phyloP scores from a whole-genome alignment of 2,888 invertebrate species.

The Spodoptera littoralis region DNA sequence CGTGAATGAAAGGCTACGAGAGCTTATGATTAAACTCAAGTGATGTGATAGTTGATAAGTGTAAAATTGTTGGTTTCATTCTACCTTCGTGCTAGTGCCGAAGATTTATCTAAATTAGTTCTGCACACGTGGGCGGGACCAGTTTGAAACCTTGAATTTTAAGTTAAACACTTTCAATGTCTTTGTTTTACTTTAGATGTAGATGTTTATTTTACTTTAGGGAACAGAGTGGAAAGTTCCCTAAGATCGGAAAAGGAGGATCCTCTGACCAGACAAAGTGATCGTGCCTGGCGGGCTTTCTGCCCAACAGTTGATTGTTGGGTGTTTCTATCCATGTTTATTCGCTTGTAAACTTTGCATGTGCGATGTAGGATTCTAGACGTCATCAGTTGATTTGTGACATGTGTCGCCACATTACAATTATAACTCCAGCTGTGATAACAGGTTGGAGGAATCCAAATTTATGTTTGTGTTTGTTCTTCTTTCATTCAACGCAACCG shows the following conservation, averaged over 20 bases:
- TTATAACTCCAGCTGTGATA: background rate
- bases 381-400: no score
- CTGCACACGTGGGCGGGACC: slow-evolving; percentile 24
- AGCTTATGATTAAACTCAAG: slow-evolving; percentile 23
- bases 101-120: slow-evolving; percentile 41
- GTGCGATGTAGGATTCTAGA: no score
- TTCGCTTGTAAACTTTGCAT: no score
- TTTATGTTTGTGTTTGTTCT: no score
- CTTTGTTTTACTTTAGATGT: slow-evolving; percentile 18
- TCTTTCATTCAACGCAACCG: no score
- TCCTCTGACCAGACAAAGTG: no score
- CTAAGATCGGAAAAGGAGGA: no score
- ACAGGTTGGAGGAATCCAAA: background rate
- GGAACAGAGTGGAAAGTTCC: no score
- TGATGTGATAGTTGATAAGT: slow-evolving; percentile 31
- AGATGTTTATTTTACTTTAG: slow-evolving; percentile 1
- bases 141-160: slow-evolving; percentile 18
- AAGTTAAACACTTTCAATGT: slow-evolving; percentile 11
- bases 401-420: no score
- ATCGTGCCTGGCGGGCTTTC: no score
- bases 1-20: slow-evolving; percentile 40
- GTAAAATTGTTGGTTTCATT: slow-evolving; percentile 38
- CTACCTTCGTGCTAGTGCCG: slow-evolving; percentile 21
- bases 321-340: no score
- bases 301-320: no score